Base-by-base conservation (phyloP, 1,140 invertebrate genomes). In the Eciton burchellii region DNA sequence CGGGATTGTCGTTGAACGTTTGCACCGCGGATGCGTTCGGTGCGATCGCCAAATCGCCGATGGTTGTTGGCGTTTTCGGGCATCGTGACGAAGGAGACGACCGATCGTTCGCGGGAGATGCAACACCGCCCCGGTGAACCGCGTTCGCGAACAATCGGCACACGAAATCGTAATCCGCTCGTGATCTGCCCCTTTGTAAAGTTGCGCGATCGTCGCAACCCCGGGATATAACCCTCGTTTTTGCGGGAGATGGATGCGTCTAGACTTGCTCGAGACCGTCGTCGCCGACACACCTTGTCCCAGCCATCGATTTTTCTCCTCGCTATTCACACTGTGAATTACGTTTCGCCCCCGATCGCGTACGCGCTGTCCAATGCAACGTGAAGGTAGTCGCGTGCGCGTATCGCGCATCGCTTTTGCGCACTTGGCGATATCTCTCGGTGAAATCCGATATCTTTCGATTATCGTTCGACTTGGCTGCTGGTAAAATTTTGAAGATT, bases 71-170 rank as follows among this genome's bases (percentile, higher is more conserved):
- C 57, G 43, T 54, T 81, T 9, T 73, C 60, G 19, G 21, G n/a
- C 73, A 86, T 60, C 84, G 83, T 87, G 54, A 60, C 79, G 45
- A 54, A 29, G 21, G 19, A 26, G 9, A 54, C 74, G 21, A 9
- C 41, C 29, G 29, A 71, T 52, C n/a, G 14, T 9, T 24, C 12
- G 14, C 21, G 54, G 49, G 52, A 79, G 21, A 11, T 68, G 41
- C 21, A n/a, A 26, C 24, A 16, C 6, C n/a, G 16, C 29, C 41
- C 43, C 24, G 45, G 16, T 6, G 5, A 71, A 49, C 6, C 14
- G 12, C 49, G 74, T 43, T 41, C 56, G n/a, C 45, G 24, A n/a
- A 56, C 6, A 19, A 74, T 29, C 45, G 1, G 26, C 29, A n/a
- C 62, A n/a, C n/a, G 6, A 35, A 35, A 12, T n/a, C 26, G 16